phyloP scores from a whole-genome alignment of 2,888 invertebrate genomes.

The Bhutanitis thaidina region DNA sequence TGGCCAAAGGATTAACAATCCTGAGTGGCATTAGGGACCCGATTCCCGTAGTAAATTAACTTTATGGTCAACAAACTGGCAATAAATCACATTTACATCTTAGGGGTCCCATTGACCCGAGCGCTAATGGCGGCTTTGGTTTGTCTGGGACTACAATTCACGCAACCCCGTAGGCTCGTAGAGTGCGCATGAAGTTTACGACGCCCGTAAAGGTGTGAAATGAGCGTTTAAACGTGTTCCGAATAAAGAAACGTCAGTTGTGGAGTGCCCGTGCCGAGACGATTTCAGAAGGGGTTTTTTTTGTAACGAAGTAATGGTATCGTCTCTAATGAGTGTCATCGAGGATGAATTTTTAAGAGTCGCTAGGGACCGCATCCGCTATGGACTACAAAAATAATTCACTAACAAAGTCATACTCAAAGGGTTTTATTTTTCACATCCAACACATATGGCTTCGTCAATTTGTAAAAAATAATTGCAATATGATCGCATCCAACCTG shows the following conservation, averaged over 20 bases:
- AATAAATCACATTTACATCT: constrained; percentile 32
- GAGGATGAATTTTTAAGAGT: too few relatives aligned
- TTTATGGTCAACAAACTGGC: constrained; percentile 30
- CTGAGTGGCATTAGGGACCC: not conserved
- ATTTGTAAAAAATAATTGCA: too few relatives aligned
- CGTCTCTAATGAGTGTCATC: too few relatives aligned
- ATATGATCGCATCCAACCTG: too few relatives aligned
- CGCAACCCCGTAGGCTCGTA: not conserved
- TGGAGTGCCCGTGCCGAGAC: not conserved
- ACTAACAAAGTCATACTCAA: too few relatives aligned
- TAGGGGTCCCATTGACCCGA: constrained; percentile 31
- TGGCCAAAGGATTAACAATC: constrained; percentile 4
- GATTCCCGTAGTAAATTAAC: constrained; percentile 38
- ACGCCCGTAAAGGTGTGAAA: constrained; percentile 36
- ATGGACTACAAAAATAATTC: too few relatives aligned
- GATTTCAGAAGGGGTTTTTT: not conserved
- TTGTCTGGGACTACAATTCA: constrained; percentile 1
- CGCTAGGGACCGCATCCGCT: too few relatives aligned
- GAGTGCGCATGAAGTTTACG: constrained; percentile 29
- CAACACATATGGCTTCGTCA: too few relatives aligned
- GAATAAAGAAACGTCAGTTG: not conserved
- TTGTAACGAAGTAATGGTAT: not conserved
- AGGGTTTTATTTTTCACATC: too few relatives aligned
- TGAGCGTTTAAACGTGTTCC: constrained; percentile 26
- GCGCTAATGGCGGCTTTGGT: constrained; percentile 19